A percentile compares a stretch with the other conserved stretches of the same genome.
phyloP scores from a whole-genome alignment of 1,140 invertebrate species.

The Pseudoatta argentina region DNA sequence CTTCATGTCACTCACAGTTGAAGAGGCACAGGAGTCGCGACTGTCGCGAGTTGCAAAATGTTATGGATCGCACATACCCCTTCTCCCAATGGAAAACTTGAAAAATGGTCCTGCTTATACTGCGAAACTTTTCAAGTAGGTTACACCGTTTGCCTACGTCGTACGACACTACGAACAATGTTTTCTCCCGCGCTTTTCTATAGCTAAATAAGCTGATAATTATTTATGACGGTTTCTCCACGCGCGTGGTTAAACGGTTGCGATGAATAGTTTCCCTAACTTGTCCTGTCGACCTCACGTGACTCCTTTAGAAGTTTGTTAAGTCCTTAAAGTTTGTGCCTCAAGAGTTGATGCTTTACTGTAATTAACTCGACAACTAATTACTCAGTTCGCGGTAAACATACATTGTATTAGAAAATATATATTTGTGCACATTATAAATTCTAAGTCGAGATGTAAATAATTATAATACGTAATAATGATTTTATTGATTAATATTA shows the following conservation, averaged over 20 bases:
- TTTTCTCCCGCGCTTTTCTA: conserved; percentile 12
- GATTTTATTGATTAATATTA: not conserved
- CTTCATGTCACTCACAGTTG: conserved; percentile 28
- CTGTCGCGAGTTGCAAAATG: conserved; percentile 64
- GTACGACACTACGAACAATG: not conserved
- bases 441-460: not conserved
- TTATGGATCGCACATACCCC: conserved; percentile 20
- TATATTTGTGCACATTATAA: not conserved
- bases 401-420: conserved; percentile 36
- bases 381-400: conserved; percentile 40
- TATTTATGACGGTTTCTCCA: conserved; percentile 58
- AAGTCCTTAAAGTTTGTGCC: not conserved
- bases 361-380: conserved; percentile 58
- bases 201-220: conserved; percentile 50
- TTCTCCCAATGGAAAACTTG: conserved; percentile 51
- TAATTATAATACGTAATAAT: not conserved
- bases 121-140: conserved; percentile 62
- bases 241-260: conserved; percentile 38
- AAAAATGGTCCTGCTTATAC: conserved; percentile 74
- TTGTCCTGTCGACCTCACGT: conserved; percentile 39
- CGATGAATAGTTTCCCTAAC: conserved; percentile 53
- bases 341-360: conserved; percentile 56
- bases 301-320: conserved; percentile 52
- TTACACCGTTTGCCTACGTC: conserved; percentile 43
- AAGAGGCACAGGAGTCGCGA: conserved; percentile 58